Conservation (phyloP, 2,888 invertebrate species). For the Pseudolycoriella hygida region DNA sequence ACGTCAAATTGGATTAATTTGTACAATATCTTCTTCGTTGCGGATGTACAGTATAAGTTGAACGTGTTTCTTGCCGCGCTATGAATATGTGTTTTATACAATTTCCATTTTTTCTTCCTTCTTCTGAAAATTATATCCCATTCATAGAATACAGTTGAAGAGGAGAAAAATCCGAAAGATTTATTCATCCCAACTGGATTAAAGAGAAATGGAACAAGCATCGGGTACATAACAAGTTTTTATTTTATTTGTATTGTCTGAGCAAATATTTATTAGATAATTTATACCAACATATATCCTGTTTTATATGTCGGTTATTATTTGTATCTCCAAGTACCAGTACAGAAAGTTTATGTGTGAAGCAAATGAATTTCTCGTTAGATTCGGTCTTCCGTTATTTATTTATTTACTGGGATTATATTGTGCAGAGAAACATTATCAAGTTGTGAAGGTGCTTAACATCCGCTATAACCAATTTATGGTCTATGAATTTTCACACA, state of each 20-base stretch:
- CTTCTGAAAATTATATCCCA: slow-evolving; percentile 3
- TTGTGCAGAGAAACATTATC: no score
- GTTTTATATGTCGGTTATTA: no score
- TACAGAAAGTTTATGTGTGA: no score
- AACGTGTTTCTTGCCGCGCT: background rate
- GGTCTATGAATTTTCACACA: no score
- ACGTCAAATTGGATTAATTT: slow-evolving; percentile 4
- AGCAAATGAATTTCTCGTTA: no score
- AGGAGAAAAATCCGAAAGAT: slow-evolving; percentile 1
- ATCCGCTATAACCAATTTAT: no score
- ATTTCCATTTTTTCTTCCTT: background rate
- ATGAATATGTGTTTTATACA: background rate
- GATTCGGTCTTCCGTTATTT: no score
- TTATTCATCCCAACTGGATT: slow-evolving; percentile 3
- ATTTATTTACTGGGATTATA: no score
- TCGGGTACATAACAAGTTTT: background rate
- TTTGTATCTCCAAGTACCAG: no score
- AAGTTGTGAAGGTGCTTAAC: no score
- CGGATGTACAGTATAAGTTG: no score
- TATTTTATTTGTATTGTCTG: slow-evolving; percentile 3
- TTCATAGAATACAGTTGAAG: background rate
- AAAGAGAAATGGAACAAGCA: background rate
- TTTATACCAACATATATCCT: background rate
- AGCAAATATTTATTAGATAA: slow-evolving; percentile 4
- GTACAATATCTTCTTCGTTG: background rate